Evolutionary conservation across 2,888 invertebrate species (phyloP), one percentile per base, ranked within the genome.

Genomic region (Morpho achilles): DNA sequence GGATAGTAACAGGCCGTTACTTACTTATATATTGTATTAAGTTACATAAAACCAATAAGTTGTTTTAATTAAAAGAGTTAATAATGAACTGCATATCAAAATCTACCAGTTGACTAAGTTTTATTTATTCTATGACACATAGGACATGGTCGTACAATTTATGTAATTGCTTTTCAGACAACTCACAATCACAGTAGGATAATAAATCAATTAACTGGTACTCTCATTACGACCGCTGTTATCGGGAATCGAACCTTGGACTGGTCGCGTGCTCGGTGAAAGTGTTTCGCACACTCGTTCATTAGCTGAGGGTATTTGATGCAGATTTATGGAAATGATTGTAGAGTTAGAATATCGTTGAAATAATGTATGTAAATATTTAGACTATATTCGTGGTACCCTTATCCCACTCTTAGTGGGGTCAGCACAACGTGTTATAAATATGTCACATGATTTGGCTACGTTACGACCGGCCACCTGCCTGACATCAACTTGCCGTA

Each of bases 181-280:
- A 44, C 53, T 48, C 50, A 53, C 62, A 55, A 58, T 58, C 53
- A 50, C 41, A 53, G 52, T 59, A 45, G 59, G 53, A 59, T 58
- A 75, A 84, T 87, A 86, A 86, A 87, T 87, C 84, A 84, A 85
- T 82, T 84, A 80, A 75, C 78, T 74, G 66, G 79, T 78, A 82
- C 83, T 80, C 86, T 87, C 86, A 87, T 87, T 87, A 86, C 80
- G 62, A 62, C 75, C 73, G 73, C 76, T 78, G 82, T 82, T 87
- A 87, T 87, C 87, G 76, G 82, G 86, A 80, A 82, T 83, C 82
- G 84, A 87, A 87, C 87, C 73, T 66, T 66, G 74, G 79, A 80
- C 84, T 82, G 80, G 84, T 79, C 76, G 82, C 79, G 82, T 80
- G 74, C 72, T 61, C 63, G 75, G 85, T 73, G 87, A 87, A 87